Percentiles rank a stretch among this genome's conserved stretches.
Conservation (phyloP, 2,113 vertebrate genomes). For the Anoura caudifer region DNA sequence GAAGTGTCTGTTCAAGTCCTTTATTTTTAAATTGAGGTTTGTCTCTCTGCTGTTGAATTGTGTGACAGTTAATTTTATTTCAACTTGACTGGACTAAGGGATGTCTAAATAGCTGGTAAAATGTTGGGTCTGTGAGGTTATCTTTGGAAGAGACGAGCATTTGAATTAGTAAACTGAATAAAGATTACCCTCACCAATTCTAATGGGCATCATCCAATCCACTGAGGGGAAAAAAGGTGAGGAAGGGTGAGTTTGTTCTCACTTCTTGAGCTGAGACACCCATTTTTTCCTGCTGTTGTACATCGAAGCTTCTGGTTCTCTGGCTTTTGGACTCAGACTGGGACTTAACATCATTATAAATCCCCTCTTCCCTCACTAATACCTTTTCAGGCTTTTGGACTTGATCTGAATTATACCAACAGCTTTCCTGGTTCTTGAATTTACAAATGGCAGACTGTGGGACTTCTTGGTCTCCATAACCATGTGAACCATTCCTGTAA, state of each 20-base stretch:
- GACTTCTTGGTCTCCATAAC: background rate
- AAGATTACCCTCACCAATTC: background rate
- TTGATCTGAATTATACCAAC: background rate
- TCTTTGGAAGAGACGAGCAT: background rate
- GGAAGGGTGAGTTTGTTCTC: background rate
- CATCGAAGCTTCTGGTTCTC: background rate
- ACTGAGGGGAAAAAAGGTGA: background rate
- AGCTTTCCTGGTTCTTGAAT: background rate
- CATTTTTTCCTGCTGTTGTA: background rate
- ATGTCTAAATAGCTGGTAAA: background rate
- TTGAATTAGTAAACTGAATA: background rate
- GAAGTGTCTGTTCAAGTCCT: background rate
- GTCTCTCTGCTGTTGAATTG: background rate
- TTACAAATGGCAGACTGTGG: background rate
- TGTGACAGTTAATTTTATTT: background rate
- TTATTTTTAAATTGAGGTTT: conserved; percentile 10
- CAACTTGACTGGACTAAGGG: background rate
- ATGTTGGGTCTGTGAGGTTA: background rate
- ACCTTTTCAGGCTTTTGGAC: background rate
- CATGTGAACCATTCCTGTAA: background rate
- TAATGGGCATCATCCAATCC: background rate
- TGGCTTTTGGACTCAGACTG: background rate
- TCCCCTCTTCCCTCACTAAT: too few species aligned
- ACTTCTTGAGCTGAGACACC: background rate
- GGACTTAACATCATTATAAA: background rate